These are phyloP conservation scores for Drosophila neutralis DNA, from an alignment of 2,888 invertebrate species.

Conservation along the genomic window DNA sequence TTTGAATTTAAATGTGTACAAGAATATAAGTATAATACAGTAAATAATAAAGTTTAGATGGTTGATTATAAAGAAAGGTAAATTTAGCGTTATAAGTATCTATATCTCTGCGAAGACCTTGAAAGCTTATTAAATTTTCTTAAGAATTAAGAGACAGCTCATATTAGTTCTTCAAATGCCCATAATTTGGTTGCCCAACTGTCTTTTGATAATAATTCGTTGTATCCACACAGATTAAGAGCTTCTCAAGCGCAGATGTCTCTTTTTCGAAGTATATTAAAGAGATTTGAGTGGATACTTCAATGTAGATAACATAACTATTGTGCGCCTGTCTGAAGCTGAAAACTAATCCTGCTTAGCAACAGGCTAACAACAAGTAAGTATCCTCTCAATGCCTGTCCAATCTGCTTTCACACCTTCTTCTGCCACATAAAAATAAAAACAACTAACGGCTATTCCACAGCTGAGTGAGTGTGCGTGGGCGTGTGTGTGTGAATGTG, in stretches of 20 bases:
- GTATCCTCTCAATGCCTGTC: constrained; percentile 33
- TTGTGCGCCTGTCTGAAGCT: not conserved
- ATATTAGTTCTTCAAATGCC: not conserved
- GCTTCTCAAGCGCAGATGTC: not conserved
- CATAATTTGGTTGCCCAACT: not conserved
- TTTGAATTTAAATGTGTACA: not conserved
- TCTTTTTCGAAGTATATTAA: not conserved
- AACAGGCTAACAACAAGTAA: constrained; percentile 43
- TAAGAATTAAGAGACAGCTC: not conserved
- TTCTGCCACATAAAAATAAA: not conserved
- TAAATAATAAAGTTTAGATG: not conserved
- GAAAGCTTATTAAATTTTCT: not conserved
- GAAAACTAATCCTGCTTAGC: constrained; percentile 24
- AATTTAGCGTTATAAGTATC: not conserved
- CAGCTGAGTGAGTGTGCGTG: not conserved
- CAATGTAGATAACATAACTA: not conserved
- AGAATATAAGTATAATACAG: not conserved
- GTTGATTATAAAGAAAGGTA: not conserved
- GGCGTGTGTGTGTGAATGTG: not conserved
- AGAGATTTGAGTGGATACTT: not conserved
- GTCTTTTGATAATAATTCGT: not conserved
- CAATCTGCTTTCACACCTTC: constrained; percentile 10
- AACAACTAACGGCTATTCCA: not conserved
- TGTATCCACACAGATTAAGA: not conserved
- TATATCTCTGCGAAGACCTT: not conserved